Conservation (phyloP, 2,797 vertebrate species). For the Parauchenoglanis punctatus region DNA sequence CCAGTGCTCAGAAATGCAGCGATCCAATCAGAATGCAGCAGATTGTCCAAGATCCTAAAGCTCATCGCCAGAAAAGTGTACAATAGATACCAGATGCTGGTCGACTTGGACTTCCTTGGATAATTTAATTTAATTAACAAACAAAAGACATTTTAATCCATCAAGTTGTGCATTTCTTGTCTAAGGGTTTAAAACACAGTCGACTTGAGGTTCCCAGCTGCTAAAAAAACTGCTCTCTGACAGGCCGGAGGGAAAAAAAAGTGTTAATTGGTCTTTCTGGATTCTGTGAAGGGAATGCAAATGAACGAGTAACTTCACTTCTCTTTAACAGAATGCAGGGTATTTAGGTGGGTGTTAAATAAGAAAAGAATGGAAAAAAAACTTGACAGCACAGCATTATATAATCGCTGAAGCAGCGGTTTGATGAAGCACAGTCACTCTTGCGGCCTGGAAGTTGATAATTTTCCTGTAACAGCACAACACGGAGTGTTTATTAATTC, state of each 20-base stretch:
- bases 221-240: not conserved
- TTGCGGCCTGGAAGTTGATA: not conserved
- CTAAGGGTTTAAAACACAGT: no score
- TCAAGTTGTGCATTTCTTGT: not conserved
- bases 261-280: slow-evolving; percentile 13
- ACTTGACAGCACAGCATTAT: not conserved
- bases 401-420: not conserved
- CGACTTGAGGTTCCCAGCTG: not conserved
- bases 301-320: not conserved
- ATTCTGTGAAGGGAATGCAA: not conserved
- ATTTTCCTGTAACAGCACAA: not conserved
- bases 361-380: not conserved
- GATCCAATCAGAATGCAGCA: not conserved
- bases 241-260: not conserved
- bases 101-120: not conserved
- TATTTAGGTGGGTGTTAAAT: not conserved
- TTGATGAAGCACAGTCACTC: not conserved
- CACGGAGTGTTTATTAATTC: not conserved
- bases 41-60: not conserved
- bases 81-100: not conserved
- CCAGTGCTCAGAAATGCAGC: not conserved
- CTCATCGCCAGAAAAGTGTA: not conserved
- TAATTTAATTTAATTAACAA: not conserved
- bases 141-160: not conserved
- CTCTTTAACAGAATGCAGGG: not conserved